Conservation (phyloP, 2,113 vertebrate species). For the Vimba vimba region DNA sequence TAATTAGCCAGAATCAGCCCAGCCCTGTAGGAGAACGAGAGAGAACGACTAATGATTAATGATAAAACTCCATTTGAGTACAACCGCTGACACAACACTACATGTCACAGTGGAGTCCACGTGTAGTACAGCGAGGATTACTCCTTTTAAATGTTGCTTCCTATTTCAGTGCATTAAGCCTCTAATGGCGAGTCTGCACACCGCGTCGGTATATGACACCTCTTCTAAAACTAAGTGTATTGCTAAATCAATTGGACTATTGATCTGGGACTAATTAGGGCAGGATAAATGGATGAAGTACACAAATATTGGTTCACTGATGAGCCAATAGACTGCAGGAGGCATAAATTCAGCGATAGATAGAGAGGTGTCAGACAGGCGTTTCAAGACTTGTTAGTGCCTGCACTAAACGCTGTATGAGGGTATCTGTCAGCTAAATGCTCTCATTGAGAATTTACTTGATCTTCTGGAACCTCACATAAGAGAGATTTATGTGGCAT, state of each 20-base stretch:
- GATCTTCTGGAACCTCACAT: conserved; percentile 20
- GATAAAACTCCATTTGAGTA: conserved; percentile 67
- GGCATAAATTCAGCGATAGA: conserved; percentile 71
- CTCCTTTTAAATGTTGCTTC: conserved; percentile 45
- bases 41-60: conserved; percentile 75
- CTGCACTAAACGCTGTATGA: conserved; percentile 51
- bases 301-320: conserved; percentile 76
- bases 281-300: conserved; percentile 78
- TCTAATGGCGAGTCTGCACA: conserved; percentile 67
- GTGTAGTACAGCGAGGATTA: conserved; percentile 41
- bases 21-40: conserved; percentile 62
- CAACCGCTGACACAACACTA: conserved; percentile 66
- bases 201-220: conserved; percentile 72
- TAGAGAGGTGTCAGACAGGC: conserved; percentile 52
- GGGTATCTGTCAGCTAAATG: conserved; percentile 49
- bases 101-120: conserved; percentile 63
- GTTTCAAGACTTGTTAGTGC: conserved; percentile 52
- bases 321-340: conserved; percentile 72
- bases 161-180: conserved; percentile 66
- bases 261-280: conserved; percentile 81
- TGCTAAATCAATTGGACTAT: conserved; percentile 81
- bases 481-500: conserved; percentile 27
- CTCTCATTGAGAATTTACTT: conserved; percentile 48
- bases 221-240: conserved; percentile 66
- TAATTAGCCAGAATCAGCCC: conserved; percentile 77